Evolutionary conservation across 2,888 invertebrate genomes (phyloP).

Genomic region (Polydrusus tereticollis): DNA sequence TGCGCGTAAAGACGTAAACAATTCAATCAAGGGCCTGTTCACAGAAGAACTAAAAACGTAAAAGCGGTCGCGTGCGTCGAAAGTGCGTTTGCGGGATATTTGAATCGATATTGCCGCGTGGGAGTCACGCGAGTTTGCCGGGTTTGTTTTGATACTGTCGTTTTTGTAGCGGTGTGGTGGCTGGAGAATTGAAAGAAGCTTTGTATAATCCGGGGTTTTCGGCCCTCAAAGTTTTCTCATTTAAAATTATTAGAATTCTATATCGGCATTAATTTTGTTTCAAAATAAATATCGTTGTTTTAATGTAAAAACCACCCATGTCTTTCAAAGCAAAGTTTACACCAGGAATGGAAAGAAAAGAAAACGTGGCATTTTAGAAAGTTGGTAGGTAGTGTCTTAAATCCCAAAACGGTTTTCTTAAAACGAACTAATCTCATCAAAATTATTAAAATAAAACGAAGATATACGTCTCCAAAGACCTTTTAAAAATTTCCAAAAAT

Average conservation of each 20-base stretch:
- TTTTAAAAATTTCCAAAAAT: too few relatives aligned
- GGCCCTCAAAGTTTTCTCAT: background rate
- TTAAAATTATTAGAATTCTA: background rate
- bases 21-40: background rate
- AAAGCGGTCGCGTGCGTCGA: background rate
- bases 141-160: slow-evolving; percentile 20
- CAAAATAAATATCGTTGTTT: background rate
- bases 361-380: too few relatives aligned
- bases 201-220: background rate
- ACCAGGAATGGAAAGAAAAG: too few relatives aligned
- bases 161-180: slow-evolving; percentile 14
- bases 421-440: too few relatives aligned
- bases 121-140: slow-evolving; percentile 12
- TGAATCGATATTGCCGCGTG: slow-evolving; percentile 51
- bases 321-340: too few relatives aligned
- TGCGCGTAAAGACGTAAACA: background rate
- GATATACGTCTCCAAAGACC: too few relatives aligned
- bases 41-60: background rate
- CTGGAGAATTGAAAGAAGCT: slow-evolving; percentile 1
- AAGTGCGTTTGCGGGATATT: slow-evolving; percentile 51
- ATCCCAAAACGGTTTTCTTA: too few relatives aligned
- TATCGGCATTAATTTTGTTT: background rate
- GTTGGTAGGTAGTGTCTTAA: too few relatives aligned
- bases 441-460: too few relatives aligned
- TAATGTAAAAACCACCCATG: too few relatives aligned